Conservation (phyloP, 2,113 vertebrate species). For the Eleginops maclovinus region DNA sequence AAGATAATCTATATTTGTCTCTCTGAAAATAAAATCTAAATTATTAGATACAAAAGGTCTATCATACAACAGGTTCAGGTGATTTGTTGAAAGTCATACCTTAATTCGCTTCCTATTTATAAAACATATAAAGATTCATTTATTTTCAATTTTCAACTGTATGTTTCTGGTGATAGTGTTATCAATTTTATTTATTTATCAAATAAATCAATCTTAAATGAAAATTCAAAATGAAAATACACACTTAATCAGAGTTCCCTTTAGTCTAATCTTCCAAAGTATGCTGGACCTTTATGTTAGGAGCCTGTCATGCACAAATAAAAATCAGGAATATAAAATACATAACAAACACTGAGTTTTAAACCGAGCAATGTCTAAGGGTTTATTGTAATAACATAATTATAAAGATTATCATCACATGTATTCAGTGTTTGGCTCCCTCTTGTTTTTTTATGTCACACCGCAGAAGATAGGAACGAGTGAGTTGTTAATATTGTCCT, state of each 20-base stretch:
- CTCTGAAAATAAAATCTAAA: not conserved
- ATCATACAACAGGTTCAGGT: not conserved
- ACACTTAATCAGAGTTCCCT: not conserved
- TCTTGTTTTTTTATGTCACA: constrained; percentile 42
- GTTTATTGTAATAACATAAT: not conserved
- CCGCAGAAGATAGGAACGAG: not conserved
- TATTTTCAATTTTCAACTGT: no score
- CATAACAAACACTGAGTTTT: not conserved
- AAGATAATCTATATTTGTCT: not conserved
- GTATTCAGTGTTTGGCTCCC: constrained; percentile 48
- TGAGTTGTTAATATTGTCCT: not conserved
- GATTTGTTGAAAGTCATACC: not conserved
- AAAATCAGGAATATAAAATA: not conserved
- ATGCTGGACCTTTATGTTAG: not conserved
- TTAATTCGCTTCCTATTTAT: not conserved
- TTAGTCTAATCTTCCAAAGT: not conserved
- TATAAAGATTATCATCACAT: not conserved
- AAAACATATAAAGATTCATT: not conserved
- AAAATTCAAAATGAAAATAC: not conserved
- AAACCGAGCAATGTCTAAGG: not conserved
- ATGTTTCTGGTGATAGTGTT: not conserved
- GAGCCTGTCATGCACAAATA: not conserved
- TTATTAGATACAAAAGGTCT: not conserved
- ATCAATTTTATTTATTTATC: not conserved
- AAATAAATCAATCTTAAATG: not conserved